Percentiles rank a stretch among this genome's conserved stretches.
These are phyloP conservation scores for Piezodorus guildinii DNA, from an alignment of 1,140 invertebrate species.

Conservation along the genomic window DNA sequence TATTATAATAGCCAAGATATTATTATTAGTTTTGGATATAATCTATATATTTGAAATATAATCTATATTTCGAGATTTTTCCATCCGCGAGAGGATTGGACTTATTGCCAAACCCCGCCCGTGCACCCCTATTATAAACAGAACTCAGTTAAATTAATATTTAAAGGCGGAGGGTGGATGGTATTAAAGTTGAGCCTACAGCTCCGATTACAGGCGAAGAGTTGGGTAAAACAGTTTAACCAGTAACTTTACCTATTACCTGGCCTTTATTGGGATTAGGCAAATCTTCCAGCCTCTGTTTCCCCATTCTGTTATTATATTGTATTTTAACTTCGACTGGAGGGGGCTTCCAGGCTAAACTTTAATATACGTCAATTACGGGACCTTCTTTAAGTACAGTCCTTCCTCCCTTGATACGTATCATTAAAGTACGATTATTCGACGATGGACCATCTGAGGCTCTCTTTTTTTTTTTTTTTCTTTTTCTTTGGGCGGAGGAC, in stretches of 20 bases:
- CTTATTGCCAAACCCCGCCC: too few species aligned
- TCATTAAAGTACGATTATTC: neutral
- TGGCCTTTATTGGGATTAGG: conserved; percentile 5
- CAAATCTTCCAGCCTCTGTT: neutral
- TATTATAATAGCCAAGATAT: too few species aligned
- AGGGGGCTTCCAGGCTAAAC: neutral
- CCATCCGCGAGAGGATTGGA: too few species aligned
- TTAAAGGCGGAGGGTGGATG: too few species aligned
- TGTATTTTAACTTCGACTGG: neutral
- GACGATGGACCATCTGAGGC: neutral
- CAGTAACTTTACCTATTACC: conserved; percentile 7
- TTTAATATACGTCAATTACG: conserved; percentile 2
- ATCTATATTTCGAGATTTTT: too few species aligned
- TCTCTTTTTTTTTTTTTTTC: too few species aligned
- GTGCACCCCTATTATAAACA: too few species aligned
- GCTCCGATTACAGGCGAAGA: neutral
- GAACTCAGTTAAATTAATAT: too few species aligned
- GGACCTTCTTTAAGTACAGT: conserved; percentile 2
- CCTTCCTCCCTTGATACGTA: neutral
- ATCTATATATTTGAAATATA: too few species aligned
- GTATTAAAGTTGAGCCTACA: too few species aligned
- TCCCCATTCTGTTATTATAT: conserved; percentile 4
- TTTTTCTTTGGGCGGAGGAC: too few species aligned
- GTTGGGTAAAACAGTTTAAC: neutral
- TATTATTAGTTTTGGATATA: too few species aligned